Conservation (phyloP, 23 tunicate genomes). For the Halocynthia roretzi region DNA sequence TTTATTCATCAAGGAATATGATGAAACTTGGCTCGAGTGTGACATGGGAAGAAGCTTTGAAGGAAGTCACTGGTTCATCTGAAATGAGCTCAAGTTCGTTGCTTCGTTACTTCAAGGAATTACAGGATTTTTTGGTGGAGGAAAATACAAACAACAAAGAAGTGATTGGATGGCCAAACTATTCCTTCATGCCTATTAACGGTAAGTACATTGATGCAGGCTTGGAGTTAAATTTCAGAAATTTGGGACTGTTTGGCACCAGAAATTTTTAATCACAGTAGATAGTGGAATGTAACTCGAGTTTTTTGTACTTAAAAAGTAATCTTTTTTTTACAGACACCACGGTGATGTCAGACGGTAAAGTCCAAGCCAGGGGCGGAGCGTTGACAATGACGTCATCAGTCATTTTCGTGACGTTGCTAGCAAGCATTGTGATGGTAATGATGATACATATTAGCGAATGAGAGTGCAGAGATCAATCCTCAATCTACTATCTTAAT, state of each 20-base stretch:
- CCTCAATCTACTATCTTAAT: no score
- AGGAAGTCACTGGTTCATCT: conserved; percentile 50
- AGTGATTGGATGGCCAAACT: conserved; percentile 88
- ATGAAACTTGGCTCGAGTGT: conserved; percentile 81
- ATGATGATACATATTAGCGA: background rate
- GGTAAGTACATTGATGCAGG: conserved; percentile 20
- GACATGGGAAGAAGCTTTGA: conserved; percentile 82
- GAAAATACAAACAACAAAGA: conserved; percentile 65
- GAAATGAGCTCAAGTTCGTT: conserved; percentile 69
- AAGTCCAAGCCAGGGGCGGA: conserved; percentile 32
- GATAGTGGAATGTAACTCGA: no score
- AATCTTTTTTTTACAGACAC: no score
- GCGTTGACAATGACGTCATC: conserved; percentile 15
- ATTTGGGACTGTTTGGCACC: no score
- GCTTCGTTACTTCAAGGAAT: conserved; percentile 56
- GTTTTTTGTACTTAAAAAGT: no score
- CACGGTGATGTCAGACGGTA: conserved; percentile 23
- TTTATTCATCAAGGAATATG: conserved; percentile 44
- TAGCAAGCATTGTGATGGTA: background rate
- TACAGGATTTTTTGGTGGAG: conserved; percentile 39
- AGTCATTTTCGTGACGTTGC: background rate
- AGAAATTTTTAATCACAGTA: no score
- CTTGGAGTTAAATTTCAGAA: no score
- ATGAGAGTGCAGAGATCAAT: background rate
- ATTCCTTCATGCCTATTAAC: conserved; percentile 60